phyloP scores from a whole-genome alignment of 2,888 invertebrate species.

The Calameuta filiformis region DNA sequence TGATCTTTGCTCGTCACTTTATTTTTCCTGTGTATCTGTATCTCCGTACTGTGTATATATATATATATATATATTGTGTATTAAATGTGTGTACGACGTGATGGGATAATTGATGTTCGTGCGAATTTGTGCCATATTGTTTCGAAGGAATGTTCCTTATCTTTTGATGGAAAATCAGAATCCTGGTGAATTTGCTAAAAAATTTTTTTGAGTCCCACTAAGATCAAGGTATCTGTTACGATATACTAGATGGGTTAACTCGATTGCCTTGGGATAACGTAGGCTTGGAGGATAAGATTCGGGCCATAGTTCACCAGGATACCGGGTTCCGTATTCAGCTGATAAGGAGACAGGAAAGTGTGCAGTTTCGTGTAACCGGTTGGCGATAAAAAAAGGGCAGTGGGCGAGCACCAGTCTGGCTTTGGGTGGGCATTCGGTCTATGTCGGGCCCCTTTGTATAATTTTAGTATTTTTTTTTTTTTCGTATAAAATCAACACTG shows the following conservation, averaged over 20 bases:
- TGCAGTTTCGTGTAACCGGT: conserved; percentile 16
- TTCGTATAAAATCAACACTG: conserved; percentile 90
- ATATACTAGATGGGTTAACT: background rate
- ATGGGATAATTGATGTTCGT: background rate
- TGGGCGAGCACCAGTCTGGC: conserved; percentile 66
- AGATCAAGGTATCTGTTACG: background rate
- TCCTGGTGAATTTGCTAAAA: background rate
- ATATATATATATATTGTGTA: background rate
- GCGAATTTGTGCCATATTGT: background rate
- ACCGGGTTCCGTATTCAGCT: background rate
- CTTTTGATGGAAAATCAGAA: background rate
- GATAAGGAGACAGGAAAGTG: background rate
- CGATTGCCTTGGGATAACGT: background rate
- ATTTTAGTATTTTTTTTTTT: conserved; percentile 79
- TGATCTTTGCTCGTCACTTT: background rate
- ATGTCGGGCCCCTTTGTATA: conserved; percentile 89
- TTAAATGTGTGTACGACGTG: background rate
- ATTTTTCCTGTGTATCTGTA: background rate
- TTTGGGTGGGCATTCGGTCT: conserved; percentile 82
- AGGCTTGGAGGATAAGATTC: background rate
- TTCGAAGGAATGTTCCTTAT: background rate
- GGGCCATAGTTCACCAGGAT: background rate
- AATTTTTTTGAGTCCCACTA: background rate
- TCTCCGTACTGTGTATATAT: background rate
- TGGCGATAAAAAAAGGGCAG: conserved; percentile 53